phyloP scores from a whole-genome alignment of 2,888 invertebrate genomes.

The Eupithecia subumbrata region DNA sequence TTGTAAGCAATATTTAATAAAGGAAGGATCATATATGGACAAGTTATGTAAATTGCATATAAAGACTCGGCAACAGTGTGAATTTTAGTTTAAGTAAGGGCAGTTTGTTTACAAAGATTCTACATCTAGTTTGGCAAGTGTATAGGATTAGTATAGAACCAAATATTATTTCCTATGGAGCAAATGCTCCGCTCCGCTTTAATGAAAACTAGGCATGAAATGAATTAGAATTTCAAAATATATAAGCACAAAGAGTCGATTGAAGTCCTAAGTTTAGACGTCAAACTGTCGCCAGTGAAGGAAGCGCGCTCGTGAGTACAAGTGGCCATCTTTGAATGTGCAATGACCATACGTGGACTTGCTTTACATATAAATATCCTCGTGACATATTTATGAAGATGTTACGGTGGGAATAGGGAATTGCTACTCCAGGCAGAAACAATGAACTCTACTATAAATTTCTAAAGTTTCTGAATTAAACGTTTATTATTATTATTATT shows the following conservation, averaged over 20 bases:
- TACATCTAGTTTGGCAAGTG: too few species aligned
- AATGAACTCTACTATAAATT: not conserved
- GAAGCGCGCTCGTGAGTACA: slow-evolving; percentile 46
- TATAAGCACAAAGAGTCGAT: slow-evolving; percentile 3
- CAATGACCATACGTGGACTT: slow-evolving; percentile 57
- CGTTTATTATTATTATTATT: too few species aligned
- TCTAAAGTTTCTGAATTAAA: too few species aligned
- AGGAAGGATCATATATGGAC: too few species aligned
- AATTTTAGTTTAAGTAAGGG: too few species aligned
- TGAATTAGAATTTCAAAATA: not conserved
- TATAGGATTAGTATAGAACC: too few species aligned
- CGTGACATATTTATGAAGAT: slow-evolving; percentile 59
- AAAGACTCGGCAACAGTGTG: too few species aligned
- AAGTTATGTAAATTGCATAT: too few species aligned
- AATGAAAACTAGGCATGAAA: not conserved
- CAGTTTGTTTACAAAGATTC: too few species aligned
- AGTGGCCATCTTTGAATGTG: slow-evolving; percentile 54
- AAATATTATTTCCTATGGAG: too few species aligned
- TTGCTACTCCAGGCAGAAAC: slow-evolving; percentile 7
- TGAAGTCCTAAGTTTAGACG: slow-evolving; percentile 18
- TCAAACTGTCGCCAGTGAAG: slow-evolving; percentile 23
- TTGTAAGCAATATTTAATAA: too few species aligned
- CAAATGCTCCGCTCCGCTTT: too few species aligned
- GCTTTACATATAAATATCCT: slow-evolving; percentile 55
- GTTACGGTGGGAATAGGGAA: slow-evolving; percentile 52